Evolutionary conservation across 2,113 vertebrate genomes (phyloP).

Genomic region (Gymnocephalus cernua): DNA sequence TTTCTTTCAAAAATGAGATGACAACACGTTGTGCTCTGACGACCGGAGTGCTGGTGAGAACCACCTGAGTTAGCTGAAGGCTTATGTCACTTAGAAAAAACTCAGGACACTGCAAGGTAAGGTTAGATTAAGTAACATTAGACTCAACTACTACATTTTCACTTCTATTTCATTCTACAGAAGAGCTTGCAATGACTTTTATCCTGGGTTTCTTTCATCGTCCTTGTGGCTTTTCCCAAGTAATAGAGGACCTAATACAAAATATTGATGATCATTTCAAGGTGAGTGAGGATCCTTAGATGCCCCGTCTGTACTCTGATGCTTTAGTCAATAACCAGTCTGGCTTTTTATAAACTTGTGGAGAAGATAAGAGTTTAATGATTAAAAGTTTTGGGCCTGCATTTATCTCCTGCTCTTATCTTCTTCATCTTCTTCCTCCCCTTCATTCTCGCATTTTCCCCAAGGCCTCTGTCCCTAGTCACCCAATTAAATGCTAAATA

Average conservation of each 20-base stretch:
- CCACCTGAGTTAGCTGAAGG: too few relatives aligned
- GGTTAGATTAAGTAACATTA: too few relatives aligned
- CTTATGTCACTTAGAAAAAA: too few relatives aligned
- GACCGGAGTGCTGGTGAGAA: background rate
- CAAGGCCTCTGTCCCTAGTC: too few relatives aligned
- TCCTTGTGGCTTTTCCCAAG: background rate
- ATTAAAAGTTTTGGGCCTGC: background rate
- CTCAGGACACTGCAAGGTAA: too few relatives aligned
- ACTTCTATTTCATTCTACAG: too few relatives aligned
- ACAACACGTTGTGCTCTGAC: background rate
- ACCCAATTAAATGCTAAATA: background rate
- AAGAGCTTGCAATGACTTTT: background rate
- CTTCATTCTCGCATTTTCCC: background rate
- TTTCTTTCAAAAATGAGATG: too few relatives aligned
- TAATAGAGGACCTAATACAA: background rate
- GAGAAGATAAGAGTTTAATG: slow-evolving; percentile 16
- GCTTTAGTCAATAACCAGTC: slow-evolving; percentile 17
- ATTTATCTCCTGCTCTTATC: background rate
- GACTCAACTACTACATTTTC: too few relatives aligned
- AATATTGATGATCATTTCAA: background rate
- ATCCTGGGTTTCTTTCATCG: background rate
- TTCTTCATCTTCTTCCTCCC: background rate
- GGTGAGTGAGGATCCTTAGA: slow-evolving; percentile 6
- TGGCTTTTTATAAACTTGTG: background rate
- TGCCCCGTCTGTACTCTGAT: background rate